These are phyloP conservation scores for Drosophila cracens DNA, from an alignment of 2,888 invertebrate genomes.

Conservation along the genomic window DNA sequence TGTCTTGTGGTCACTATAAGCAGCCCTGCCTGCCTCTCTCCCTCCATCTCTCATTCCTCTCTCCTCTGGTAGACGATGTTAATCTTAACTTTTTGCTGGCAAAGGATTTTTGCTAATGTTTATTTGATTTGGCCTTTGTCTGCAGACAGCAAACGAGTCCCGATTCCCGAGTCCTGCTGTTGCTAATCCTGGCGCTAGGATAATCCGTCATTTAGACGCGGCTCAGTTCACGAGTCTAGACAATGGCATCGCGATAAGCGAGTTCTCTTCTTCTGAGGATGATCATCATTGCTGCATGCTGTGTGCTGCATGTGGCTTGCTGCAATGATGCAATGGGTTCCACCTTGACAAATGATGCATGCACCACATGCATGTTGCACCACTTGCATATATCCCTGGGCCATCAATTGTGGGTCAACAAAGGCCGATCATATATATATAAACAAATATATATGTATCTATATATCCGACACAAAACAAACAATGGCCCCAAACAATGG, in stretches of 20 bases:
- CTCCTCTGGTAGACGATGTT: conserved; percentile 61
- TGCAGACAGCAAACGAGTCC: conserved; percentile 27
- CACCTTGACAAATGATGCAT: conserved; percentile 45
- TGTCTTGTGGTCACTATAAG: conserved; percentile 72
- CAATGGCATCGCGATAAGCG: conserved; percentile 68
- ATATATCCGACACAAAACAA: conserved; percentile 43
- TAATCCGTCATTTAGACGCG: conserved; percentile 75
- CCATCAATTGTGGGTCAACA: conserved; percentile 61
- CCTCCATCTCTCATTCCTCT: not conserved
- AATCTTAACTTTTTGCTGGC: conserved; percentile 75
- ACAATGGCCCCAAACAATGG: conserved; percentile 42
- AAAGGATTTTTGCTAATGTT: conserved; percentile 73
- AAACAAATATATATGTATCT: not conserved
- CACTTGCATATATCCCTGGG: conserved; percentile 36
- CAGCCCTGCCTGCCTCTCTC: conserved; percentile 8
- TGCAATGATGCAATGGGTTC: conserved; percentile 33
- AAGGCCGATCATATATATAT: conserved; percentile 33
- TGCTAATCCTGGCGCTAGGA: conserved; percentile 77
- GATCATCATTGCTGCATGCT: conserved; percentile 17
- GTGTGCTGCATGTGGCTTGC: conserved; percentile 42
- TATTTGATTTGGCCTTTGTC: conserved; percentile 75
- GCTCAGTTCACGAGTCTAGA: conserved; percentile 79
- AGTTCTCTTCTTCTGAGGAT: conserved; percentile 40
- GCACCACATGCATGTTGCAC: conserved; percentile 21
- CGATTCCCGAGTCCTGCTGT: not conserved